Evolutionary conservation across 1,140 invertebrate species (phyloP), one percentile per base, ranked within the genome.

Genomic region (Ceratina australensis): DNA sequence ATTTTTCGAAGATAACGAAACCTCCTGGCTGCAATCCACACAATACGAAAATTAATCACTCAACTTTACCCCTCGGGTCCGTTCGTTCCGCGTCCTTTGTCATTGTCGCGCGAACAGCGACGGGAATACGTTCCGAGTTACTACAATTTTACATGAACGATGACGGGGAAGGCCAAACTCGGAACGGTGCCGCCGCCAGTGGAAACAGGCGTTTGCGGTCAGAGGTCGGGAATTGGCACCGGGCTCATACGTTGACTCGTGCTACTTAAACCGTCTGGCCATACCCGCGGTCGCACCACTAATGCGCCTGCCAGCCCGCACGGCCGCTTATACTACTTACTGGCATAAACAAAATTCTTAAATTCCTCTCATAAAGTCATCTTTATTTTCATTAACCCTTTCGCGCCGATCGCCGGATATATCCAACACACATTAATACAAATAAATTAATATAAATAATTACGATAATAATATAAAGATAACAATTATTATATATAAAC

Each of bases 1-100:
- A 72, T 78, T 78, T 72, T 78, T 78, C 76, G 33, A 78, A 72
- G 74, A 78, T 78, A 78, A 78, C 60, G 60, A 64, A 65, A 78
- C 50, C 49, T 72, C 72, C 69, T 15, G 52, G 16, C 15, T 26
- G 0, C 71, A 77, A 77, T 77, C 74, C 67, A 33, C 20, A 15
- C 15, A 47, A 42, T 77, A 77, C 71, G 67, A 71, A 56, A 71
- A 77, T 77, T 52, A 77, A 77, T 77, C 66, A 28, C 18, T 20
- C 22, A 16, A 47, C 42, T 8, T 33, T 49, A 13, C 22, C 28
- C 18, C 3, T 12, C 26, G 18, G 22, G 22, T 18, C 24, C 16
- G 33, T 47, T 61, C 74, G 22, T 77, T 71, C 16, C 57, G 18
- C 13, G 15, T 26, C 12, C 57, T 42, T 71, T 60, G 67, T 71